Percentiles rank a stretch among this genome's conserved stretches.
phyloP scores from a whole-genome alignment of 1,140 invertebrate genomes.

The Cephus cinctus region DNA sequence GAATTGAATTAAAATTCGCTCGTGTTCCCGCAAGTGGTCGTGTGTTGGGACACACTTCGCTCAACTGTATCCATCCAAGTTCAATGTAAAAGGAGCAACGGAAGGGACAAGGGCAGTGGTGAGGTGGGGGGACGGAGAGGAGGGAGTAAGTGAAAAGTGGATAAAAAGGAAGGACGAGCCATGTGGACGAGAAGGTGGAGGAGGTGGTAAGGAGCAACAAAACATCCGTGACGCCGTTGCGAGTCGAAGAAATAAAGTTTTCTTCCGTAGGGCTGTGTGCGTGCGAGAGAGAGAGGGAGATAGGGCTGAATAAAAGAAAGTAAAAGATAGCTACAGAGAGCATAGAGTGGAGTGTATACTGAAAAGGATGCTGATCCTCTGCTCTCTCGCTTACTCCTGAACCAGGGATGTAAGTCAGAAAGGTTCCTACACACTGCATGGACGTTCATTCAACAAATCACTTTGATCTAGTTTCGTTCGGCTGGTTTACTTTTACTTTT shows the following conservation, averaged over 20 bases:
- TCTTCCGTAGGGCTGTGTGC: constrained; percentile 13
- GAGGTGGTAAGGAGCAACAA: constrained; percentile 34
- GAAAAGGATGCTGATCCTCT: no score
- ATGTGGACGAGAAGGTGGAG: constrained; percentile 22
- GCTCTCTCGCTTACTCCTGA: no score
- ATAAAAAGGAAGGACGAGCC: constrained; percentile 21
- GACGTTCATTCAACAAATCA: no score
- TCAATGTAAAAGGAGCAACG: constrained; percentile 42
- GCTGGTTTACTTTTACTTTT: no score
- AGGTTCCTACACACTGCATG: no score
- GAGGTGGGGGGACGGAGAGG: constrained; percentile 12
- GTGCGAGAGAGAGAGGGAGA: constrained; percentile 23
- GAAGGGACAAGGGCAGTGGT: constrained; percentile 13
- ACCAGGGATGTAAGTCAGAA: no score
- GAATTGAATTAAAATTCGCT: no score
- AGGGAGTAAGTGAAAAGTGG: constrained; percentile 10
- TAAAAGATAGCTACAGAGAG: neutral
- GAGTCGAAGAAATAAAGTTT: constrained; percentile 17
- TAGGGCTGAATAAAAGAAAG: neutral
- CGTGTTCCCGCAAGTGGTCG: constrained; percentile 22
- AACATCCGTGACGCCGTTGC: constrained; percentile 39
- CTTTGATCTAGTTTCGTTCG: no score
- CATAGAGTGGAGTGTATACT: constrained; percentile 13
- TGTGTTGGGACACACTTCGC: constrained; percentile 50
- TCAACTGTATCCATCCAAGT: constrained; percentile 31